Base-by-base conservation (phyloP, 2,888 invertebrate genomes). In the Aricia artaxerxes region DNA sequence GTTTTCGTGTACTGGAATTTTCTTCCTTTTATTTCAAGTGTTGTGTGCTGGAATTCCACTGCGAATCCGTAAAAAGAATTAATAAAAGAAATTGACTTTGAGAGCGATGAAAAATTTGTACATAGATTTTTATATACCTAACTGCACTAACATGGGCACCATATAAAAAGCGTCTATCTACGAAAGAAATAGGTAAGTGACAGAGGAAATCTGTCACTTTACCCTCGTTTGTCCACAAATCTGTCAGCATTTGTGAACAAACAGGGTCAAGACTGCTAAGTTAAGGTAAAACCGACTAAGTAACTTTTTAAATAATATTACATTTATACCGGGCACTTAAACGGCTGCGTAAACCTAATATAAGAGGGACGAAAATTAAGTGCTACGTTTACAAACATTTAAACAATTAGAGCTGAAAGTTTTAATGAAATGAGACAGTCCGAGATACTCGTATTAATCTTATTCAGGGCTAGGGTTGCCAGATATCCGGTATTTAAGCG, bases 371-470 rank as follows among this genome's bases (percentile, higher is more conserved):
- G 61, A 69, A 69, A 69, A 69, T 69, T 69, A 69, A 69, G 64
- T 69, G 64, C 35, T 61, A 61, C 24, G 61, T n/a, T 69, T 69
- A 31, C 35, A 69, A 69, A 69, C 31, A 69, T 31, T 11, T 31
- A 69, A 69, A 69, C 64, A 69, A 69, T 69, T 35, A 69, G 35
- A 9, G 3, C 35, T 69, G 64, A 69, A 69, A 69, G 11, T 69
- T 69, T 35, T 69, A 69, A 69, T 69, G 35, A 69, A 69, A 69
- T 69, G 35, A 69, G 69, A 35, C 69, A 69, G 69, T 69, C 69
- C 69, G 69, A 38, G 31, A 69, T 31, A 11, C 31, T 64, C 24
- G 7, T 64, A 64, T 69, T 69, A 69, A 69, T 69, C 69, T 69
- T 16, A 69, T 69, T 69, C 35, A 38, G 35, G 35, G 35, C 31